Conservation (phyloP, 2,113 vertebrate genomes). For the Sprattus sprattus region DNA sequence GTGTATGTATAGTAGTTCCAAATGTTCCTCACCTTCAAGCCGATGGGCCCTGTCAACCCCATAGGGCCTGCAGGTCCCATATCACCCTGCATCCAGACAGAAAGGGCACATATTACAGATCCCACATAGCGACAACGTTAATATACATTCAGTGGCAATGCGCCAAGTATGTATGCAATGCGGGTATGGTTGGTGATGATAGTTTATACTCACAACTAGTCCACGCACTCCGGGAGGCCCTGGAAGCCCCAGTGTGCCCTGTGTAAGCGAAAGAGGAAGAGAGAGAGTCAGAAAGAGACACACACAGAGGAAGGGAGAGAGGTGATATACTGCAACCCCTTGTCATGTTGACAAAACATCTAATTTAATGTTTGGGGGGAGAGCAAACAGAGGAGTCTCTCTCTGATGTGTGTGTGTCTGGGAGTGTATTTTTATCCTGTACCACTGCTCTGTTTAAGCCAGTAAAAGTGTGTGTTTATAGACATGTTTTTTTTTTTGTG, state of each 20-base stretch:
- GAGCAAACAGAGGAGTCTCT: background rate
- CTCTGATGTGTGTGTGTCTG: slow-evolving; percentile 36
- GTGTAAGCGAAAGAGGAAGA: slow-evolving; percentile 44
- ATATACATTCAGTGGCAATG: background rate
- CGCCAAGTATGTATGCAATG: background rate
- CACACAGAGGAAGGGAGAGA: slow-evolving; percentile 54
- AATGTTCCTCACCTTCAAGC: slow-evolving; percentile 85
- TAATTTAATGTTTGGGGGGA: background rate
- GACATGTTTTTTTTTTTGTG: background rate
- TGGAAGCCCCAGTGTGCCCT: slow-evolving; percentile 92
- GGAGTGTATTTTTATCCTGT: slow-evolving; percentile 26
- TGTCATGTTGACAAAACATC: slow-evolving; percentile 5
- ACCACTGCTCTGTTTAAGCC: slow-evolving; percentile 25
- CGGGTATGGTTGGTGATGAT: background rate
- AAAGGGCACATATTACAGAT: slow-evolving; percentile 36
- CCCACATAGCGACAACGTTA: background rate
- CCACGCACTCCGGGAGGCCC: slow-evolving; percentile 92
- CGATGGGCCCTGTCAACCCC: slow-evolving; percentile 86
- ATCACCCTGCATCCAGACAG: slow-evolving; percentile 81
- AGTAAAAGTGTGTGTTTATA: background rate
- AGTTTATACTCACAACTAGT: slow-evolving; percentile 87
- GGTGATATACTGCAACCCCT: slow-evolving; percentile 48
- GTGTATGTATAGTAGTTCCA: background rate
- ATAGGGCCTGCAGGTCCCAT: slow-evolving; percentile 85
- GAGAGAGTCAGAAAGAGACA: slow-evolving; percentile 64